Evolutionary conservation across 2,888 invertebrate species (phyloP).

Genomic region (Oligia latruncula): DNA sequence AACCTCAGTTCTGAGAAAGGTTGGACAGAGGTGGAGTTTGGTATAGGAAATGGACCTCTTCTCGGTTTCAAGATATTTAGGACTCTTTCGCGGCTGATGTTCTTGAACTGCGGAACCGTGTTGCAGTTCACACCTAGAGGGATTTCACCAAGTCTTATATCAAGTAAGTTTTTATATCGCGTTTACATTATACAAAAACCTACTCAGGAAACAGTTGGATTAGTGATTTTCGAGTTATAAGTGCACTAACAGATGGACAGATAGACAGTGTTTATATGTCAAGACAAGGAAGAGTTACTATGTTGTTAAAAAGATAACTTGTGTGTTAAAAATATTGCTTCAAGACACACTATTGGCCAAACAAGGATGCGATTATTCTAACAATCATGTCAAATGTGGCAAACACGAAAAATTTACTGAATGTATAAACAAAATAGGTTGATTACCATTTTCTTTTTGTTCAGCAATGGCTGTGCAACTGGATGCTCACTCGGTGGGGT

Average conservation of each 20-base stretch:
- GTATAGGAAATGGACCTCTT: slow-evolving; percentile 95
- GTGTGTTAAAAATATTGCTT: background rate
- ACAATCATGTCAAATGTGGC: background rate
- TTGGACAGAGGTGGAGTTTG: slow-evolving; percentile 96
- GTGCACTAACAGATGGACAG: background rate
- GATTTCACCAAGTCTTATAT: slow-evolving; percentile 93
- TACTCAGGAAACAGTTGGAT: background rate
- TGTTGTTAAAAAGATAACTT: too few species aligned
- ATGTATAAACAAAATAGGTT: background rate
- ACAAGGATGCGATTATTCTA: background rate
- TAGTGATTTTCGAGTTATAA: background rate
- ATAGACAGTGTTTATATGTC: background rate
- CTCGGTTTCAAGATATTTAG: slow-evolving; percentile 95
- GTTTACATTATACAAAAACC: background rate
- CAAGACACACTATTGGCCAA: background rate
- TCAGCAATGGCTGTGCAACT: slow-evolving; percentile 95
- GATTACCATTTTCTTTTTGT: slow-evolving; percentile 59
- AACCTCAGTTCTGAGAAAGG: slow-evolving; percentile 95
- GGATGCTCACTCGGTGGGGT: slow-evolving; percentile 96
- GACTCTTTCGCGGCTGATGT: slow-evolving; percentile 93
- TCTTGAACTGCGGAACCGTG: slow-evolving; percentile 93
- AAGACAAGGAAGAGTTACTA: background rate
- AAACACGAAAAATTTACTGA: background rate
- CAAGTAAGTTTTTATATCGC: slow-evolving; percentile 90
- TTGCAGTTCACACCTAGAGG: slow-evolving; percentile 95